phyloP scores from a whole-genome alignment of 2,888 invertebrate species.

The Horisme vitalbata region DNA sequence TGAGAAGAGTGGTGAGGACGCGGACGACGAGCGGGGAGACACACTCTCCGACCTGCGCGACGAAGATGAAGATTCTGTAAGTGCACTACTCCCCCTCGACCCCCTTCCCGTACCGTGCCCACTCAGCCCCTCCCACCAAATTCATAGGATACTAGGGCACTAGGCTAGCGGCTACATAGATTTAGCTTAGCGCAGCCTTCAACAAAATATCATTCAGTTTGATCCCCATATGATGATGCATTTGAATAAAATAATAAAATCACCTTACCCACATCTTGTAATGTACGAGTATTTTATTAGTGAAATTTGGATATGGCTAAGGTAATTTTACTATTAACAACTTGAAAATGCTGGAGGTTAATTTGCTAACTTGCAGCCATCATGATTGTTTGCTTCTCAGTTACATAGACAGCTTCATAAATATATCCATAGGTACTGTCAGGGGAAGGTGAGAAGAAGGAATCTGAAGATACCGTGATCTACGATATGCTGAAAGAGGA shows the following conservation, averaged over 20 bases:
- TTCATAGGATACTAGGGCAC: constrained; percentile 71
- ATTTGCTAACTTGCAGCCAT: constrained; percentile 13
- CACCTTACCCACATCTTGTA: constrained; percentile 4
- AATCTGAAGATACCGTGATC: constrained; percentile 89
- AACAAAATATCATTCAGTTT: constrained; percentile 32
- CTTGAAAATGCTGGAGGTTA: constrained; percentile 17
- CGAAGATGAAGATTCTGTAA: constrained; percentile 87
- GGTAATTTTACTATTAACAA: constrained; percentile 2
- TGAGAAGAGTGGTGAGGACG: constrained; percentile 60
- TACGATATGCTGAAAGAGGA: constrained; percentile 89
- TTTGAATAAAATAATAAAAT: constrained; percentile 4
- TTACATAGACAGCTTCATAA: constrained; percentile 68
- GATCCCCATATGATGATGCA: constrained; percentile 1
- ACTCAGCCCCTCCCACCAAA: constrained; percentile 45
- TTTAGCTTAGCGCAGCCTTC: constrained; percentile 44
- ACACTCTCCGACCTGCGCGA: constrained; percentile 79
- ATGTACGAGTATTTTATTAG: too few relatives aligned
- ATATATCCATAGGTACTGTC: constrained; percentile 77
- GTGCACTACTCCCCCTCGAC: constrained; percentile 59
- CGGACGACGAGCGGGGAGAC: constrained; percentile 62
- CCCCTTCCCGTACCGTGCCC: constrained; percentile 32
- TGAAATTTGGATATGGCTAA: not conserved
- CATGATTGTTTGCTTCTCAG: constrained; percentile 58
- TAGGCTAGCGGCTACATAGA: constrained; percentile 56
- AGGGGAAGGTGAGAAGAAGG: constrained; percentile 75